Percentiles rank a stretch among this genome's conserved stretches.
Conservation (phyloP, 2,113 vertebrate species). For the Carlito syrichta region DNA sequence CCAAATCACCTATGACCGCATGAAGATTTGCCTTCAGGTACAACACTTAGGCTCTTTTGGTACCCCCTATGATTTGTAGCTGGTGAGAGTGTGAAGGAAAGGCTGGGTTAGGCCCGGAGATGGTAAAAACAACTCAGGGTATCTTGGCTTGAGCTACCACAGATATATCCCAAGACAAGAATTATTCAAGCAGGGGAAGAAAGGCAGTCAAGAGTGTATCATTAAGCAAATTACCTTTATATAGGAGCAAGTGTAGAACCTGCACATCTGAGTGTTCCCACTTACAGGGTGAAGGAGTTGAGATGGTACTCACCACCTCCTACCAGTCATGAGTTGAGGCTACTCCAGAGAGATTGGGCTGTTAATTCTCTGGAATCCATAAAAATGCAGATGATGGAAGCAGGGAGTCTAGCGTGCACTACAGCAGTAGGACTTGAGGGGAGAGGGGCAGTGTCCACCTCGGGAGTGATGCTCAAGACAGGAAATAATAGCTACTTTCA, state of each 20-base stretch:
- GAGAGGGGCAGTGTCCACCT: not conserved
- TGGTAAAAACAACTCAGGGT: not conserved
- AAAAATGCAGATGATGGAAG: not conserved
- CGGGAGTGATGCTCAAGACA: not conserved
- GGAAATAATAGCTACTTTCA: not conserved
- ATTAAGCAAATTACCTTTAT: not conserved
- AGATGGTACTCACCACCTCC: fast-evolving
- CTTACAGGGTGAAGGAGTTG: not conserved
- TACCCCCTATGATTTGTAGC: not conserved
- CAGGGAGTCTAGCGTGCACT: too few species aligned
- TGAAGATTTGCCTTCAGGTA: not conserved
- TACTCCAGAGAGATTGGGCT: not conserved
- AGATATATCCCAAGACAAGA: not conserved
- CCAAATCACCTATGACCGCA: not conserved
- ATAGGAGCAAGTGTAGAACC: not conserved
- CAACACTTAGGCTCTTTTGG: not conserved
- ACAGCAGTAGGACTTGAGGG: not conserved
- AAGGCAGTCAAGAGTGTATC: not conserved
- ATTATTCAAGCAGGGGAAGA: not conserved
- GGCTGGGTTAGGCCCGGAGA: too few species aligned
- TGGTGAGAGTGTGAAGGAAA: not conserved
- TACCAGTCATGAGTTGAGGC: not conserved
- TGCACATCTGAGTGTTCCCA: not conserved
- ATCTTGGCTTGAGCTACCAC: not conserved
- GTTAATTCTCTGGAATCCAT: not conserved